A percentile compares a stretch with the other conserved stretches of the same genome.
Conservation (phyloP, 23 tunicate genomes). For the Clavelina lepadiformis region DNA sequence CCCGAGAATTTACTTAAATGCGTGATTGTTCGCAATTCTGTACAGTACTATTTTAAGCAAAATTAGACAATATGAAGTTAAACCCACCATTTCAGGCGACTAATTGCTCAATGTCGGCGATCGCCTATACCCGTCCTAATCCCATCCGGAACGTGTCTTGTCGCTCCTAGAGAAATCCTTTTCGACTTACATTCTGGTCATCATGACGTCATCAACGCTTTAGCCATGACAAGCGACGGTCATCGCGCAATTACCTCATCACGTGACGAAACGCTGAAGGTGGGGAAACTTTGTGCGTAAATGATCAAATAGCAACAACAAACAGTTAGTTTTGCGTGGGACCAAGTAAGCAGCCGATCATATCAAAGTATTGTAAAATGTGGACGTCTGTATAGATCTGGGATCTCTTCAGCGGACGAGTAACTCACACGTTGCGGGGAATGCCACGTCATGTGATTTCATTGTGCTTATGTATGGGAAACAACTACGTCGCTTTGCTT, state of each 20-base stretch:
- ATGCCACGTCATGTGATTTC: slow-evolving; percentile 38
- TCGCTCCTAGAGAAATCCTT: slow-evolving; percentile 45
- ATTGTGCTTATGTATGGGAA: slow-evolving; percentile 58
- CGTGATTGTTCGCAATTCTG: too few species aligned
- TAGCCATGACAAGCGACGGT: slow-evolving; percentile 72
- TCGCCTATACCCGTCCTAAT: slow-evolving; percentile 42
- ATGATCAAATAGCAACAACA: too few species aligned
- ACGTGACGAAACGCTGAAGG: slow-evolving; percentile 71
- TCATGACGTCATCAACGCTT: slow-evolving; percentile 54
- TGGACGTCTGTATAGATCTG: slow-evolving; percentile 37
- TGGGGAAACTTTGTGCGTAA: not conserved
- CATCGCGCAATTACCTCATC: slow-evolving; percentile 60
- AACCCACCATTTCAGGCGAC: slow-evolving; percentile 28
- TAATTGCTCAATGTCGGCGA: slow-evolving; percentile 70
- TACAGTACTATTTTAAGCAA: too few species aligned
- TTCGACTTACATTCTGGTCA: slow-evolving; percentile 61
- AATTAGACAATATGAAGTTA: not conserved
- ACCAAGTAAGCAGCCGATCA: not conserved
- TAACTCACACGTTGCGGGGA: slow-evolving; percentile 35
- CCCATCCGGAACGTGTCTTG: slow-evolving; percentile 73
- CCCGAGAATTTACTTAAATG: too few species aligned
- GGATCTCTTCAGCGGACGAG: slow-evolving; percentile 55
- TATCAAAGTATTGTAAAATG: slow-evolving; percentile 1
- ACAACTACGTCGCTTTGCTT: slow-evolving; percentile 38
- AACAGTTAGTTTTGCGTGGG: not conserved